Base-by-base conservation (phyloP, 2,113 vertebrate genomes). In the Erpornis zantholeuca region DNA sequence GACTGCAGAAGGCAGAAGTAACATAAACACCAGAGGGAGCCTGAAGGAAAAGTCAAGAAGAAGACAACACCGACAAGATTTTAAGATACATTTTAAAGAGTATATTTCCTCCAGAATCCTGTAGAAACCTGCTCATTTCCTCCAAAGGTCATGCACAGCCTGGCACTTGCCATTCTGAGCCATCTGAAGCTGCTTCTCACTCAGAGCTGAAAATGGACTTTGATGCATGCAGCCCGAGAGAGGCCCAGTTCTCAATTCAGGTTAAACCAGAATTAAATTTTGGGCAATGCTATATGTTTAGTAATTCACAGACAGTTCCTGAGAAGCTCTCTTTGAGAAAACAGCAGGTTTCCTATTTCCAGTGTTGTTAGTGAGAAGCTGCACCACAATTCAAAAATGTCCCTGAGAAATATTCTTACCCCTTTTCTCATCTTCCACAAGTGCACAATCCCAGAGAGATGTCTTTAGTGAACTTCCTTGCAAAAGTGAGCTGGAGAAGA, bases 301-400 rank as follows among this genome's bases (percentile, higher is more conserved):
- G 42, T 63, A 89, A 63, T 15, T n/a, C 65, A 27, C 12, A 77
- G 60, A 35, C 19, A 54, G 45, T 15, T 91, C 38, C 87, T 29
- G 52, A 81, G 77, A 61, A 84, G 23, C 12, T 60, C 23, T 84
- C 52, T 45, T 22, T 22, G 65, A 36, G 38, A 69, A 87, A 95
- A 79, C 35, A 85, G 60, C 70, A 90, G 22, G n/a, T 72, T 85
- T 91, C 82, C 73, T 93, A 85, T 91, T 85, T 82, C 81, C 82
- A 84, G 40, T 8, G 35, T 52, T 33, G 29, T 84, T 47, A 1
- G 20, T 70, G 59, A 50, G 63, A 88, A 65, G 63, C 28, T 75
- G 52, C 16, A 15, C 35, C 75, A 64, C 6, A 1, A 27, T 52
- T 49, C 78, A 89, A 71, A 92, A 77, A 77, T 57, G 82, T 7